Conservation (phyloP, 2,888 invertebrate species). For the Graphium colonna region DNA sequence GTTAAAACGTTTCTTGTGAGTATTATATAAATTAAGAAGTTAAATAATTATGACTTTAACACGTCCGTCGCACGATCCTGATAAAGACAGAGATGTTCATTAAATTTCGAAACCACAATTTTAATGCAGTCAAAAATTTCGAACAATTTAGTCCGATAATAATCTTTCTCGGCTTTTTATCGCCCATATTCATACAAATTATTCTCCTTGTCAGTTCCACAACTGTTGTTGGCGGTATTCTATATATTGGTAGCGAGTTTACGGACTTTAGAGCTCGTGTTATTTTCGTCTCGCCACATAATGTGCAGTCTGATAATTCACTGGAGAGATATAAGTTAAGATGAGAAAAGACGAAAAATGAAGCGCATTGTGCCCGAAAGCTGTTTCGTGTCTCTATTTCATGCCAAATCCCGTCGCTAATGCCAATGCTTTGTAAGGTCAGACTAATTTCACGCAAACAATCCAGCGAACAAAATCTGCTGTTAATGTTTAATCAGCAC, state of each 20-base stretch:
- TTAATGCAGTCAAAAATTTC: background rate
- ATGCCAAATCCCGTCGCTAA: constrained; percentile 19
- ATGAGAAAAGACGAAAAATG: constrained; percentile 11
- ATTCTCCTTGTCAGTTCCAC: background rate
- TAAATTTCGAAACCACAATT: no score
- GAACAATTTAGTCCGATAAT: background rate
- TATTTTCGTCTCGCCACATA: constrained; percentile 4
- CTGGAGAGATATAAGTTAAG: background rate
- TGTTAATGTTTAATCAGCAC: constrained; percentile 23
- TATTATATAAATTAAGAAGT: no score
- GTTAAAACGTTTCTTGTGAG: no score
- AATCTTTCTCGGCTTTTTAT: background rate
- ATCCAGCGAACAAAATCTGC: constrained; percentile 19
- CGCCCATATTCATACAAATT: background rate
- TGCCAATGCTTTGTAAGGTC: constrained; percentile 22
- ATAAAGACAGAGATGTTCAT: background rate
- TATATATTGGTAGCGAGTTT: background rate
- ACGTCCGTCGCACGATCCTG: no score
- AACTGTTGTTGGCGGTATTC: background rate
- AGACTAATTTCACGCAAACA: constrained; percentile 19
- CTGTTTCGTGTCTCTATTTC: constrained; percentile 20
- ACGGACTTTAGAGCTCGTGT: background rate
- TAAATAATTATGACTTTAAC: no score
- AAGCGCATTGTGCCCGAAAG: constrained; percentile 17
- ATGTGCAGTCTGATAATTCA: constrained; percentile 5